Evolutionary conservation across 2,888 invertebrate species (phyloP).

Genomic region (Lamproptera curius): DNA sequence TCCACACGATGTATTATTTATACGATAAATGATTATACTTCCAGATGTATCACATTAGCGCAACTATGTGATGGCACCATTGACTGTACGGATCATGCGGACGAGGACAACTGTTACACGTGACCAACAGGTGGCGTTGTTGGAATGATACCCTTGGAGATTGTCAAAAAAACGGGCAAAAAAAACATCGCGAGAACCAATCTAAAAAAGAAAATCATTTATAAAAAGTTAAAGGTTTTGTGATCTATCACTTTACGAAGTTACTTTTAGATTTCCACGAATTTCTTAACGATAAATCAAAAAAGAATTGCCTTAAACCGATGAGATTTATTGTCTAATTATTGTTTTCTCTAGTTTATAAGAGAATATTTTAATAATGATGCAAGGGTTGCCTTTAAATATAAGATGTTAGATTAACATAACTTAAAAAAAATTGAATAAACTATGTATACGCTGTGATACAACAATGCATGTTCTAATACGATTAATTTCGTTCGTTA

Average conservation of each 20-base stretch:
- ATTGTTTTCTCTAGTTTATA: background rate
- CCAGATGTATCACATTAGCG: conserved; percentile 78
- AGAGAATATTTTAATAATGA: background rate
- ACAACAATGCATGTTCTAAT: conserved; percentile 46
- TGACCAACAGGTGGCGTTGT: conserved; percentile 34
- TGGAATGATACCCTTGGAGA: background rate
- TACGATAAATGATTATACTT: no score
- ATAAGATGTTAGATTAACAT: background rate
- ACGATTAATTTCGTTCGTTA: conserved; percentile 8
- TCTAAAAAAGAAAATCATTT: background rate
- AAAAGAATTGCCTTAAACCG: background rate
- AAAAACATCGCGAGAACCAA: background rate
- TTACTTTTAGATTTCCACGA: background rate
- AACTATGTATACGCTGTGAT: conserved; percentile 49
- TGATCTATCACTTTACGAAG: no score
- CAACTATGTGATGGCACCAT: conserved; percentile 80
- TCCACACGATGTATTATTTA: no score
- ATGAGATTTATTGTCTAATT: background rate
- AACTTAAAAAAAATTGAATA: conserved; percentile 10
- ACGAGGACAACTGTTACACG: conserved; percentile 80
- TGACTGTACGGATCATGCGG: conserved; percentile 81
- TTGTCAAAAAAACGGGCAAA: background rate
- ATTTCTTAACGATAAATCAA: background rate
- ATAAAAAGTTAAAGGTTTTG: no score
- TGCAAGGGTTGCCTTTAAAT: background rate